Evolutionary conservation across 1,140 invertebrate genomes (phyloP), one percentile per base, ranked within the genome.

Genomic region (Cryptotermes secundus): DNA sequence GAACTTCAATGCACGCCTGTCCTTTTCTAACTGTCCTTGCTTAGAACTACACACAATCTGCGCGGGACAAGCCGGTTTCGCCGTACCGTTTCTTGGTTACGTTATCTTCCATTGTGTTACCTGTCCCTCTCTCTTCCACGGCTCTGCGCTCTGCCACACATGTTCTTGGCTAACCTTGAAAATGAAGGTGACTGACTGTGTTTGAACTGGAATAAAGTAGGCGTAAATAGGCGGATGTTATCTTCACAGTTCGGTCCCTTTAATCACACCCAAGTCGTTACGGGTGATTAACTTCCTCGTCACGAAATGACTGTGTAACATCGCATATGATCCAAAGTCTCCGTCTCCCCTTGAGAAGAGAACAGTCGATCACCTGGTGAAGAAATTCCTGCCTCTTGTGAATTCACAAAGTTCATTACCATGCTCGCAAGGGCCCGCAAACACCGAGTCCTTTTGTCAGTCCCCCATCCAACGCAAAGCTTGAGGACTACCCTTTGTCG

Each of bases 181-280:
- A 31, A 65, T 31, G n/a, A 72, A 72, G 59, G 59, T 72, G n/a
- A 72, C 59, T 72, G 59, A 72, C 59, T 31, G n/a, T n/a, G 59
- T 72, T 72, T 72, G 59, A 72, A 72, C 59, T 72, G 14, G 4
- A 10, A 12, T 31, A 19, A 3, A 72, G 3, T n/a, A 3, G 59
- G 6, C 9, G 59, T 26, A 72, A 72, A 72, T 72, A 12, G 19
- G 53, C 53, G 19, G 59, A 72, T 14, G 45, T 72, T 72, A 72
- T 6, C 59, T 72, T 72, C 9, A 0, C 45, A 22, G 38, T 38
- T 14, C 9, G 16, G 38, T 14, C 38, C 16, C 1, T 14, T 42
- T 3, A 12, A 42, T 42, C 2, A 42, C 38, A 42, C 38, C n/a
- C n/a, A n/a, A 42, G 38, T 42, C 38, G 9, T 42, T 42, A 14